Percentiles rank a stretch among this genome's conserved stretches.
phyloP scores from a whole-genome alignment of 1,140 invertebrate genomes.

The Sycophila sp. region DNA sequence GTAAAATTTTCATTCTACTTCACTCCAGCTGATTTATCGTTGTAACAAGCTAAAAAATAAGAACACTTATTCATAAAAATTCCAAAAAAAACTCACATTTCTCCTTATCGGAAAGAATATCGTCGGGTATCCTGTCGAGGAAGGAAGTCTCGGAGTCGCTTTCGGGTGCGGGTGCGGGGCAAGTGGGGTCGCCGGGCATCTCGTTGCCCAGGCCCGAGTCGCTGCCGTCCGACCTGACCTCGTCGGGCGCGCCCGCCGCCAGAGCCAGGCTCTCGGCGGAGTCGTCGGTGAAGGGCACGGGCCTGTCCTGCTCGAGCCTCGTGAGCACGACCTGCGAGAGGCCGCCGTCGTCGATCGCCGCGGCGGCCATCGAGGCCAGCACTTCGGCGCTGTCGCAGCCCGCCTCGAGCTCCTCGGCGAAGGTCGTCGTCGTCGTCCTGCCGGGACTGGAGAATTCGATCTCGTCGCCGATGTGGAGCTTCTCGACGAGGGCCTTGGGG shows the following conservation, averaged over 20 bases:
- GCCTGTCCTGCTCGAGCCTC: constrained; percentile 55
- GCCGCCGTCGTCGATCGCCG: constrained; percentile 45
- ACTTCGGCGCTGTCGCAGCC: constrained; percentile 58
- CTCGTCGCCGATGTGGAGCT: constrained; percentile 45
- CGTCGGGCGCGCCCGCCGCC: constrained; percentile 57
- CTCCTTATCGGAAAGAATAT: constrained; percentile 60
- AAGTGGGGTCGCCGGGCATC: constrained; percentile 67
- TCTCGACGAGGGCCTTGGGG: constrained; percentile 41
- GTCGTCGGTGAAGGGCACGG: constrained; percentile 61
- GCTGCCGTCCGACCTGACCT: constrained; percentile 79
- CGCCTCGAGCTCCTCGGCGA: constrained; percentile 48
- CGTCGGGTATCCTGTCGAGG: constrained; percentile 66
- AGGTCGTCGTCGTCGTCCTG: neutral
- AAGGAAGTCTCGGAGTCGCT: constrained; percentile 69
- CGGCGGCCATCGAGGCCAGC: constrained; percentile 39
- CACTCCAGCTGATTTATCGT: too few relatives aligned
- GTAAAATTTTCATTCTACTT: too few relatives aligned
- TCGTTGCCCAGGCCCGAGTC: constrained; percentile 81
- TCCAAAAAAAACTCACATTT: constrained; percentile 51
- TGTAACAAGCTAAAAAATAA: too few relatives aligned
- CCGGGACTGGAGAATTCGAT: constrained; percentile 38
- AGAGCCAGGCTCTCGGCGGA: constrained; percentile 61
- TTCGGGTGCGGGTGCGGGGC: constrained; percentile 59
- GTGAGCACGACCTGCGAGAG: constrained; percentile 48
- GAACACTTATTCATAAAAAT: neutral